Evolutionary conservation across 2,888 invertebrate genomes (phyloP), one percentile per base, ranked within the genome.

Genomic region (Dicranocentrus wangi): DNA sequence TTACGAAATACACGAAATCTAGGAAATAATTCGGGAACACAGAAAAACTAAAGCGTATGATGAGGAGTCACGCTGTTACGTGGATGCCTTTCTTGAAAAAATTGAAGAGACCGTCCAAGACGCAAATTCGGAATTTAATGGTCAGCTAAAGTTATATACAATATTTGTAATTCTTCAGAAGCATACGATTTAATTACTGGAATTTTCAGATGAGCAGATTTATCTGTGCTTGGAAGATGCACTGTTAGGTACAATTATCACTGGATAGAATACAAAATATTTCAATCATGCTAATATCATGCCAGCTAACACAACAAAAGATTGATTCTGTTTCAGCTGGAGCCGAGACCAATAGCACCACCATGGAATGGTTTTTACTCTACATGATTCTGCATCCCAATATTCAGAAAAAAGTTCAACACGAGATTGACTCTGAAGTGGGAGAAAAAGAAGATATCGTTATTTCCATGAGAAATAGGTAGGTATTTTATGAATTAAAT

Each of bases 41-140:
- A 1, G 71, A 19, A n/a, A 23, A 1, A 3, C 28, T 3, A 43
- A 43, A 1, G 23, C 25, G 1, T 78, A 78, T 23, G 2, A 2
- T 0, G 7, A 13, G 17, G 47, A 71, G 15, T 71, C 78, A 27
- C 21, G 58, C 10, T 43, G 78, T 2, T 78, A 42, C 55, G 58
- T 78, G 0, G 78, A 78, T 63, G 47, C 19, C 10, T 78, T 78
- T 58, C 27, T 78, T 5, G 13, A 15, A n/a, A 78, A 78, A 58
- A 78, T 78, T 63, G 65, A 78, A 1, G 71, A 65, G 17, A 19
- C 21, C 13, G 39, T 13, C 3, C 3, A 27, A 5, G 17, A 25
- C 17, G 27, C 15, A 10, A 15, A 60, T 17, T 28, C 60, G 27
- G 28, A 19, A 13, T 7, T 19, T 1, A 23, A 25, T 58, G 25